A percentile compares a stretch with the other conserved stretches of the same genome.
Conservation (phyloP, 2,797 vertebrate genomes). For the Tapirus indicus region DNA sequence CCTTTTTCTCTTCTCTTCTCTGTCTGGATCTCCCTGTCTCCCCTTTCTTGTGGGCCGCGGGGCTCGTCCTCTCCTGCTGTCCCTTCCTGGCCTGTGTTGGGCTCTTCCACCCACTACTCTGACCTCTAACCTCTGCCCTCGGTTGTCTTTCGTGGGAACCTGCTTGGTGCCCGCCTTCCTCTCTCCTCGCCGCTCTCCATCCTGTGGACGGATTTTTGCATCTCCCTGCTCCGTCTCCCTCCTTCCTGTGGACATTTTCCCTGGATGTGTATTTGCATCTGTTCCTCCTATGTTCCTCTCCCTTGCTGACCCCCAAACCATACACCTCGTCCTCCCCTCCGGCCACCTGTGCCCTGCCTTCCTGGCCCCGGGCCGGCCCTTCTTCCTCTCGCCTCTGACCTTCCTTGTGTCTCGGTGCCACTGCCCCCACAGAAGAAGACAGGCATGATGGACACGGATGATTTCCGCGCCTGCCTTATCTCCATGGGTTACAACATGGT, state of each 20-base stretch:
- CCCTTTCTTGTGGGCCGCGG: slow-evolving; percentile 69
- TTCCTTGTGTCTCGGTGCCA: slow-evolving; percentile 85
- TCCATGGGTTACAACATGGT: slow-evolving; percentile 99
- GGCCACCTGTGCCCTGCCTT: slow-evolving; percentile 66
- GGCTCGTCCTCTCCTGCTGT: slow-evolving; percentile 69
- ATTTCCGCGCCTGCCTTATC: slow-evolving; percentile 99
- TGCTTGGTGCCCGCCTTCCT: slow-evolving; percentile 3
- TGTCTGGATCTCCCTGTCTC: slow-evolving; percentile 75
- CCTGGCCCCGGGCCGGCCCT: slow-evolving; percentile 73
- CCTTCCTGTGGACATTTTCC: neutral
- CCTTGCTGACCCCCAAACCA: neutral
- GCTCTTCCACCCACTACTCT: slow-evolving; percentile 19
- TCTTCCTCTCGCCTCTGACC: slow-evolving; percentile 73
- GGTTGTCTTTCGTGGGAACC: slow-evolving; percentile 48
- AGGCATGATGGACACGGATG: slow-evolving; percentile 99
- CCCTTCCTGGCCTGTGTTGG: neutral
- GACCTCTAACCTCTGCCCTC: slow-evolving; percentile 30
- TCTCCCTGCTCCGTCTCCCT: slow-evolving; percentile 47
- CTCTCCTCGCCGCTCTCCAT: neutral
- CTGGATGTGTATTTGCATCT: slow-evolving; percentile 57
- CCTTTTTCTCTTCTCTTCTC: slow-evolving; percentile 86
- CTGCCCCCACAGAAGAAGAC: slow-evolving; percentile 96
- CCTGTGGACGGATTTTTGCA: slow-evolving; percentile 22
- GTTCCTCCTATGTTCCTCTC: slow-evolving; percentile 45
- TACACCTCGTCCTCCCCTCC: neutral